Evolutionary conservation across 2,797 vertebrate genomes (phyloP), one percentile per base, ranked within the genome.

Genomic region (Mastacembelus armatus): DNA sequence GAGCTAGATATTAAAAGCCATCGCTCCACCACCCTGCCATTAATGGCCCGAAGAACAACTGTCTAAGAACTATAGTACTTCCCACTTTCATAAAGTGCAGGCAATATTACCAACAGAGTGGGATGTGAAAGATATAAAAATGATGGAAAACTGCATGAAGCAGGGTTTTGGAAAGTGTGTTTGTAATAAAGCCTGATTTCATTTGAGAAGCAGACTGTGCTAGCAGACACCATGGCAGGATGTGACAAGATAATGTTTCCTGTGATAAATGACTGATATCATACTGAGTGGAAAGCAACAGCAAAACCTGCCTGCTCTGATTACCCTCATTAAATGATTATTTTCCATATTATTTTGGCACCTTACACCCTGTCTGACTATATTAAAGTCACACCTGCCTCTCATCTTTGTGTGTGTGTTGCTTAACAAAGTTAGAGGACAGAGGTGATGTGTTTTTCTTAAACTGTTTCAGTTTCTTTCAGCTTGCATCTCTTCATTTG

Each of bases 121-220:
- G 44, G 73, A 42, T 70, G 70, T 49, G 77, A 57, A 40, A 26
- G 51, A 68, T 89, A 88, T 83, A 78, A 80, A 85, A 84, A 80
- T 83, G 70, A 88, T 83, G 70, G 69, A 80, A 85, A 90, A 80
- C 64, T 67, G 70, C 79, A 71, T 24, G 47, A 47, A 85, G 71
- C 36, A 16, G 49, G 63, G 15, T 81, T 80, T 74, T 27, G 42
- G 51, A 69, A 68, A 77, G 74, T 59, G 57, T 39, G 16, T 74
- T 70, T 83, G 74, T 78, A 86, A 87, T 87, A 88, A 86, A 63
- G 44, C 67, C 71, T 83, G 80, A 87, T 89, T 82, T 87, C 48
- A 82, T 89, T 83, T 79, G 68, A 15, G 67, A 63, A 59, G 61
- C 72, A n/a, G 71, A 56, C 43, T 10, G 45, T 29, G n/a, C 45